Evolutionary conservation across 2,797 vertebrate genomes (phyloP), one percentile per base, ranked within the genome.

Genomic region (Euphonia xanthogaster): DNA sequence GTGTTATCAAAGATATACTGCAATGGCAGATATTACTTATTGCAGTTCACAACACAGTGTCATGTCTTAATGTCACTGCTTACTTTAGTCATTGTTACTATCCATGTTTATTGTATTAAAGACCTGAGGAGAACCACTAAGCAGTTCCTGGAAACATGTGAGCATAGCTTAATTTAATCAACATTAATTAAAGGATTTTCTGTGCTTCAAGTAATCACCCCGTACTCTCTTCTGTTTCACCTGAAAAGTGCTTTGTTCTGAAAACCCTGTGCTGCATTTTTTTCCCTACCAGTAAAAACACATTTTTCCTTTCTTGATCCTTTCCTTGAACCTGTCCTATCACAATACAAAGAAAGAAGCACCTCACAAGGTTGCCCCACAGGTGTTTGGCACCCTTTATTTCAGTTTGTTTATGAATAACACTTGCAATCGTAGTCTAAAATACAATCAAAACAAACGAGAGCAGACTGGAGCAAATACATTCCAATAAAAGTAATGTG

Each of bases 101-200:
- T 62, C 72, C 39, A 10, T 23, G 28, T 51, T 67, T 66, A 85
- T 66, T 40, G 35, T 57, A 75, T 61, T 89, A 80, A 80, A 87
- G 65, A 87, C 61, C 47, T 19, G 61, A 83, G 54, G 51, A 94
- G 65, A 86, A 80, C 40, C 15, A 19, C 67, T 74, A 86, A 86
- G 50, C 79, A 68, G 82, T 70, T 95, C 65, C 95, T 94, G 90
- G 72, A 91, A 94, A 83, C 35, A 73, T 24, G 23, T 25, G 80
- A 3, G 7, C 23, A 44, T 24, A 76, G 48, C 45, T 88, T 88
- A 94, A 95, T 78, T 93, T 81, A 72, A 96, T 90, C 70, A 93
- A 93, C 51, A 57, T 35, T 30, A 93, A 88, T 90, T 80, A 93
- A 90, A 75, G 50, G 62, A 91, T 88, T 91, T 93, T 86, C 67